Evolutionary conservation across 2,113 vertebrate genomes (phyloP).

Genomic region (Paramisgurnus dabryanus): DNA sequence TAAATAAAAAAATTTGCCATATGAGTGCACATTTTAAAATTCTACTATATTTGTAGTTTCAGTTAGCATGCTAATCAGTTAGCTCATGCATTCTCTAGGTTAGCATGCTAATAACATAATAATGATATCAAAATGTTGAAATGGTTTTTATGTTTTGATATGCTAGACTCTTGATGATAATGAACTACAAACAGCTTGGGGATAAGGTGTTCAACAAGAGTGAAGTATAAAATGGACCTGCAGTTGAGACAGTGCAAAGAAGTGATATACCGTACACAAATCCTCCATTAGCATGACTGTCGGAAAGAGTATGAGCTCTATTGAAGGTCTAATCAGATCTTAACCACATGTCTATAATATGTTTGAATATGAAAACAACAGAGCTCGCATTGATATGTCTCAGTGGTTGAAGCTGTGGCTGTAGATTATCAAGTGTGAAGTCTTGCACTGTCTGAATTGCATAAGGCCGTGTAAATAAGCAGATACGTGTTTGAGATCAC

Average conservation of each 20-base stretch:
- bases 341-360: too few species aligned
- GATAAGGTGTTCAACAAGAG: background rate
- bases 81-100: too few species aligned
- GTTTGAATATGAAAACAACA: background rate
- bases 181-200: background rate
- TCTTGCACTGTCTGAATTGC: conserved; percentile 26
- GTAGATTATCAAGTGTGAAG: background rate
- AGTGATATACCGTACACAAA: background rate
- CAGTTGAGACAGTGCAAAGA: too few species aligned
- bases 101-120: too few species aligned
- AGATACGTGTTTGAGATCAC: conserved; percentile 28
- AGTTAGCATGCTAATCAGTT: too few species aligned
- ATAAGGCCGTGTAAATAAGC: conserved; percentile 47
- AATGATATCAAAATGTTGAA: too few species aligned
- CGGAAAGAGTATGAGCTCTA: background rate
- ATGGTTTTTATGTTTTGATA: too few species aligned
- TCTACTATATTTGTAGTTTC: too few species aligned
- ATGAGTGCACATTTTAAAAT: too few species aligned
- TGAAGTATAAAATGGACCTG: too few species aligned
- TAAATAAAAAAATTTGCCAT: too few species aligned
- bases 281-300: conserved; percentile 25
- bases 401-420: background rate
- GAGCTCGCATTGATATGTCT: background rate
- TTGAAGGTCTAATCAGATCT: background rate
- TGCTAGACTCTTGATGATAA: too few species aligned